phyloP scores from a whole-genome alignment of 1,140 invertebrate species.

The Pseudobourletiella spinata region DNA sequence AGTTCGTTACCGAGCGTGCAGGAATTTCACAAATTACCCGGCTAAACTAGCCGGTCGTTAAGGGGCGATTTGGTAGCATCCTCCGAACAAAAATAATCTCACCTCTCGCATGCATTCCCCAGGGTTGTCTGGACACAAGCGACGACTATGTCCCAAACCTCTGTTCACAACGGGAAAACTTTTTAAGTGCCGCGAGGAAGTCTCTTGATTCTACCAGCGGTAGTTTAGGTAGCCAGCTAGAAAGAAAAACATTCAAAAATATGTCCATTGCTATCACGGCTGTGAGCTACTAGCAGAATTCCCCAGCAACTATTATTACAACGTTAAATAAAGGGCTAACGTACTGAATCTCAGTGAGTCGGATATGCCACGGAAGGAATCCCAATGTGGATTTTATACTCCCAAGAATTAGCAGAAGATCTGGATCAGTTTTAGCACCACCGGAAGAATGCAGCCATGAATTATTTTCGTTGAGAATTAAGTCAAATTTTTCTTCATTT shows the following conservation, averaged over 20 bases:
- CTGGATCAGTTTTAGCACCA: constrained; percentile 21
- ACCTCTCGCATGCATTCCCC: too few relatives aligned
- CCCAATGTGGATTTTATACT: constrained; percentile 28
- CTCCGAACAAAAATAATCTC: too few relatives aligned
- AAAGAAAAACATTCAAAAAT: constrained; percentile 8
- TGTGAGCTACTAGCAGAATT: not conserved
- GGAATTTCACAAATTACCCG: too few relatives aligned
- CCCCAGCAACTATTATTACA: not conserved
- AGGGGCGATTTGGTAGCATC: too few relatives aligned
- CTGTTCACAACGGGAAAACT: constrained; percentile 28
- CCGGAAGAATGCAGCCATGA: constrained; percentile 1
- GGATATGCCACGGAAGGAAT: constrained; percentile 33
- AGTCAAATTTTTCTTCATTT: constrained; percentile 8
- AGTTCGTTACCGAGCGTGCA: too few relatives aligned
- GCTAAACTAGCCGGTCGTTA: too few relatives aligned
- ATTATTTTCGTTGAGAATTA: constrained; percentile 4
- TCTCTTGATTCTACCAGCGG: constrained; percentile 11
- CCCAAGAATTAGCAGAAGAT: constrained; percentile 27
- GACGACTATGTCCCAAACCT: constrained; percentile 34
- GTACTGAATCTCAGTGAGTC: constrained; percentile 35
- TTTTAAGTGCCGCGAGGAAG: constrained; percentile 17
- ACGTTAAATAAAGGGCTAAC: not conserved
- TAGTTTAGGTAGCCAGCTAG: constrained; percentile 28
- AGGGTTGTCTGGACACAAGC: too few relatives aligned
- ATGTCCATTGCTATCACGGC: not conserved